Evolutionary conservation across 2,888 invertebrate genomes (phyloP).

Genomic region (Coelinius sp.): DNA sequence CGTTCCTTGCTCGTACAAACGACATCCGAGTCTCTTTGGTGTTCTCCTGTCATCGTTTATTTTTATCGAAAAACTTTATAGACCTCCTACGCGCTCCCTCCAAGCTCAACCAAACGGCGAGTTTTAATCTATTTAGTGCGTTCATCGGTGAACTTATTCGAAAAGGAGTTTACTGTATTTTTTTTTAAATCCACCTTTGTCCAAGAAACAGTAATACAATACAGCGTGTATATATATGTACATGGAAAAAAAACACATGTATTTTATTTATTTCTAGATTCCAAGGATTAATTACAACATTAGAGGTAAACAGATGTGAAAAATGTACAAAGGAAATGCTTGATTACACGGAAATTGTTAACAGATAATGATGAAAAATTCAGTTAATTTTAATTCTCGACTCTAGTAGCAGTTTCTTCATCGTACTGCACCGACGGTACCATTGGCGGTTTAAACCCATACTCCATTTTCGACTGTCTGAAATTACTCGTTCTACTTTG

Average conservation of each 20-base stretch:
- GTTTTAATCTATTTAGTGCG: conserved; percentile 35
- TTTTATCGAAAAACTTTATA: conserved; percentile 23
- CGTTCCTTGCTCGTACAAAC: neutral
- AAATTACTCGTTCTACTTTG: conserved; percentile 73
- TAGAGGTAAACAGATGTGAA: neutral
- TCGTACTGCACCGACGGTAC: conserved; percentile 86
- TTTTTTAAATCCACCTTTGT: conserved; percentile 22
- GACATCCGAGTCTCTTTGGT: conserved; percentile 10
- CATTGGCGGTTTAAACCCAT: conserved; percentile 86
- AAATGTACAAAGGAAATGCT: neutral
- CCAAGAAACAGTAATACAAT: neutral
- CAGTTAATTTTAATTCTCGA: conserved; percentile 50
- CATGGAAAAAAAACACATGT: neutral
- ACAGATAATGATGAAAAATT: neutral
- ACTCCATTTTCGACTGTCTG: conserved; percentile 81
- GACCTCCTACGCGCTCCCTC: neutral
- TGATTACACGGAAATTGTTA: neutral
- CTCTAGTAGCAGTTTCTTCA: conserved; percentile 73
- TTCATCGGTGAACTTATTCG: conserved; percentile 20
- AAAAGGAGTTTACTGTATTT: conserved; percentile 27
- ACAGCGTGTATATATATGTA: neutral
- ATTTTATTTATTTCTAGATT: neutral
- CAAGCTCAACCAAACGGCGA: conserved; percentile 8
- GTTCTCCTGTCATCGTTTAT: conserved; percentile 19
- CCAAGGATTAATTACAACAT: conserved; percentile 17